Conservation (phyloP, 2,113 vertebrate genomes). For the Gambusia holbrooki region DNA sequence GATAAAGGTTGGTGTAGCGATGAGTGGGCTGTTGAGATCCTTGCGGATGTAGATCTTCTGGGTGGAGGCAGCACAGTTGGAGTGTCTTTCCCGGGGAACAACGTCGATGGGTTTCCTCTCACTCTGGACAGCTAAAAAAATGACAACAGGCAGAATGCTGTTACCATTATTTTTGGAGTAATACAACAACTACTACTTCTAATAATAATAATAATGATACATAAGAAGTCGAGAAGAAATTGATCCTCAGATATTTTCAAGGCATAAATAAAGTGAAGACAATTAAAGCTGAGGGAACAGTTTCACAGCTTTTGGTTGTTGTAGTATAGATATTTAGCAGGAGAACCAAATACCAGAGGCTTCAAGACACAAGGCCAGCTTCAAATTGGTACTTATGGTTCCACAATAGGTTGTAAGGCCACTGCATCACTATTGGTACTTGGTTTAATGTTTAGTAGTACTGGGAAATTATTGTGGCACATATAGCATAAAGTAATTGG, state of each 20-base stretch:
- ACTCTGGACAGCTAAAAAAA: slow-evolving; percentile 92
- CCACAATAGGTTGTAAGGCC: too few species aligned
- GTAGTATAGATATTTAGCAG: too few species aligned
- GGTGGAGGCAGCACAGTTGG: slow-evolving; percentile 96
- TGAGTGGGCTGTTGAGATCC: slow-evolving; percentile 93
- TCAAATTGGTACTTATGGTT: too few species aligned
- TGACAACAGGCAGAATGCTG: slow-evolving; percentile 22
- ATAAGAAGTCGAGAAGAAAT: background rate
- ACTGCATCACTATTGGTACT: too few species aligned
- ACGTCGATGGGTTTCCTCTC: slow-evolving; percentile 96
- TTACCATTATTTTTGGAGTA: background rate
- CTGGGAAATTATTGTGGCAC: too few species aligned
- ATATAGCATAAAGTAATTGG: too few species aligned
- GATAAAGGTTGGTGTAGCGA: slow-evolving; percentile 97
- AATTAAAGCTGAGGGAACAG: background rate
- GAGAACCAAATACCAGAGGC: too few species aligned
- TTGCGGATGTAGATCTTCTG: slow-evolving; percentile 99
- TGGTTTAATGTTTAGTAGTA: too few species aligned
- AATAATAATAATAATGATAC: too few species aligned
- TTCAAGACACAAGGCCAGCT: too few species aligned
- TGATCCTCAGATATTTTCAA: background rate
- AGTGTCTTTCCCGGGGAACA: slow-evolving; percentile 90
- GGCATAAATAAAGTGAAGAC: background rate
- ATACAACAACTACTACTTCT: background rate
- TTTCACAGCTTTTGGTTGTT: too few species aligned